Conservation (phyloP, 2,113 vertebrate species). For the Stegastes partitus region DNA sequence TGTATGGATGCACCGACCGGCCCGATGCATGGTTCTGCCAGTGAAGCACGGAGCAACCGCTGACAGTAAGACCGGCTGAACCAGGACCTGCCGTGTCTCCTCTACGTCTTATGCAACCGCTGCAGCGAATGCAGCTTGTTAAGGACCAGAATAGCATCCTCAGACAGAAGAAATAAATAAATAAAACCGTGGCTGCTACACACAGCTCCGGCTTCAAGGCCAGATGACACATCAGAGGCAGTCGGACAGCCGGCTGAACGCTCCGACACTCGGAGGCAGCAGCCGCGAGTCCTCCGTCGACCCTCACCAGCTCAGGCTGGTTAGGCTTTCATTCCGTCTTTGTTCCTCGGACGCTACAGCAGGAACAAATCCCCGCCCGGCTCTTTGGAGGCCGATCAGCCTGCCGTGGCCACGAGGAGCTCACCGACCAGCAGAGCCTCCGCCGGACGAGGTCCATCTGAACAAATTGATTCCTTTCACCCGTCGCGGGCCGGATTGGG, state of each 20-base stretch:
- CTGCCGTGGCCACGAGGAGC: background rate
- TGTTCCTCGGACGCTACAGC: constrained; percentile 13
- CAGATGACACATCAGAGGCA: constrained; percentile 46
- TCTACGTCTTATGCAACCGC: background rate
- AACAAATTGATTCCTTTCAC: constrained; percentile 39
- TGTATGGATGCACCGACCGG: no score
- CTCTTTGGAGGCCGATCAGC: constrained; percentile 31
- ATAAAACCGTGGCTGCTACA: constrained; percentile 13
- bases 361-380: constrained; percentile 31
- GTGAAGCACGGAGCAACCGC: no score
- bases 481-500: constrained; percentile 3
- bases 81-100: background rate
- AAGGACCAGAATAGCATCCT: background rate
- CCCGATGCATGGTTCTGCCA: no score
- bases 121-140: constrained; percentile 1
- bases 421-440: constrained; percentile 3
- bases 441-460: background rate
- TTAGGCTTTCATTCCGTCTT: constrained; percentile 63
- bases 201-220: constrained; percentile 23
- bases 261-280: no score
- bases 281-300: constrained; percentile 57
- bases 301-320: constrained; percentile 50
- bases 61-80: no score
- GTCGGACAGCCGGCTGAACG: constrained; percentile 13
- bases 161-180: background rate